A percentile compares a stretch with the other conserved stretches of the same genome.
Conservation (phyloP, 2,888 invertebrate genomes). For the Lepidochitona cinerea region DNA sequence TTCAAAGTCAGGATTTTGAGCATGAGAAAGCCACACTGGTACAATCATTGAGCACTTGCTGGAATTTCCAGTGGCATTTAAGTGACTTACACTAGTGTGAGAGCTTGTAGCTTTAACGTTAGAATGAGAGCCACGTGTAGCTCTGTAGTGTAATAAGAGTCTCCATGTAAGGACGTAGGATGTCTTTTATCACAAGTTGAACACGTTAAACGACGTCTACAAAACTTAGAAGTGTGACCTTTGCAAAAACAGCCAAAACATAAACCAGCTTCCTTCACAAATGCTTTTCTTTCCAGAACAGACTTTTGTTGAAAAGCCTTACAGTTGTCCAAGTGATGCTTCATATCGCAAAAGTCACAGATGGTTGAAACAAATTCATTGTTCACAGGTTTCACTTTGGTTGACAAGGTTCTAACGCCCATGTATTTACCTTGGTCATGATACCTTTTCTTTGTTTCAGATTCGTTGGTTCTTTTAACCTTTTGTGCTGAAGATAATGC, state of each 20-base stretch:
- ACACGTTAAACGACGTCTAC: conserved; percentile 15
- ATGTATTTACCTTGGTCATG: neutral
- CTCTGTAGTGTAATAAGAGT: no score
- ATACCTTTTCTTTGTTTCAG: neutral
- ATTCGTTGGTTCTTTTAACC: neutral
- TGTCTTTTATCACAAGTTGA: conserved; percentile 15
- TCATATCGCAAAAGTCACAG: no score
- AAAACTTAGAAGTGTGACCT: conserved; percentile 24
- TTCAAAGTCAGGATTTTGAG: conserved; percentile 23
- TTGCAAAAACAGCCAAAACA: conserved; percentile 26
- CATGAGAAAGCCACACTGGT: conserved; percentile 28
- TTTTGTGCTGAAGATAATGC: neutral
- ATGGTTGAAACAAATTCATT: no score
- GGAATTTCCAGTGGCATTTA: no score
- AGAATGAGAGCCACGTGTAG: no score
- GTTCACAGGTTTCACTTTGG: no score
- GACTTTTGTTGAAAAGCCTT: no score
- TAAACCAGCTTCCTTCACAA: conserved; percentile 12
- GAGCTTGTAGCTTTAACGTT: neutral
- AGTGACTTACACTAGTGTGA: no score
- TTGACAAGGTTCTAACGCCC: neutral
- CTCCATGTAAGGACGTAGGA: conserved; percentile 21
- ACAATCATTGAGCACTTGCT: conserved; percentile 20
- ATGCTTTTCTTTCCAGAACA: no score
- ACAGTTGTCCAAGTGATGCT: no score